Conservation (phyloP, 37 sponge, comb jelly and placozoan species). For the Agelas oroides region DNA sequence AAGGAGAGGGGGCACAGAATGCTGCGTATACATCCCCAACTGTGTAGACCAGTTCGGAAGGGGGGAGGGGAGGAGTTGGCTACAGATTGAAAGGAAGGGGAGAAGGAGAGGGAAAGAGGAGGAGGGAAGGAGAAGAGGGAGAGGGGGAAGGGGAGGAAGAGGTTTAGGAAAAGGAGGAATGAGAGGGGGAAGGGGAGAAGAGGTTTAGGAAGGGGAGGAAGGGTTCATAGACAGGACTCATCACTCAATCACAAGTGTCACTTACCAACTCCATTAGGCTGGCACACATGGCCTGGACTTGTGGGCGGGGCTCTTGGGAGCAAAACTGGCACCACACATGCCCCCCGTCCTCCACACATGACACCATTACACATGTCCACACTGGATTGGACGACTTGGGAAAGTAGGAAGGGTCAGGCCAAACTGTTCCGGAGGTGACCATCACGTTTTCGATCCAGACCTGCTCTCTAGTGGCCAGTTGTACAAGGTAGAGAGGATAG, state of each 20-base stretch:
- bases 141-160: background rate
- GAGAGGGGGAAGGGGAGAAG: too few species aligned
- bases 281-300: background rate
- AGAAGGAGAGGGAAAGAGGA: too few species aligned
- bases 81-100: too few species aligned
- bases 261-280: conserved; percentile 31
- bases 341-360: conserved; percentile 35
- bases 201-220: too few species aligned
- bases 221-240: background rate
- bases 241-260: background rate
- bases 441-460: conserved; percentile 28
- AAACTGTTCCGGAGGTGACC: conserved; percentile 32
- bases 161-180: too few species aligned
- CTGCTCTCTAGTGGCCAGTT: conserved; percentile 21
- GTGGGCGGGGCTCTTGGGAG: conserved; percentile 2
- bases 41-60: background rate
- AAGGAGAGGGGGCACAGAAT: background rate
- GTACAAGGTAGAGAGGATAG: conserved; percentile 49
- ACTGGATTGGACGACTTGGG: background rate
- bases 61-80: too few species aligned
- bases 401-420: conserved; percentile 19
- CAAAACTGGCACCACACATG: conserved; percentile 63
- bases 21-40: conserved; percentile 13
- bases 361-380: conserved; percentile 57
- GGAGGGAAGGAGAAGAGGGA: background rate